Evolutionary conservation across 1,140 invertebrate species (phyloP), one percentile per base, ranked within the genome.

Genomic region (Saccostrea glomerata): DNA sequence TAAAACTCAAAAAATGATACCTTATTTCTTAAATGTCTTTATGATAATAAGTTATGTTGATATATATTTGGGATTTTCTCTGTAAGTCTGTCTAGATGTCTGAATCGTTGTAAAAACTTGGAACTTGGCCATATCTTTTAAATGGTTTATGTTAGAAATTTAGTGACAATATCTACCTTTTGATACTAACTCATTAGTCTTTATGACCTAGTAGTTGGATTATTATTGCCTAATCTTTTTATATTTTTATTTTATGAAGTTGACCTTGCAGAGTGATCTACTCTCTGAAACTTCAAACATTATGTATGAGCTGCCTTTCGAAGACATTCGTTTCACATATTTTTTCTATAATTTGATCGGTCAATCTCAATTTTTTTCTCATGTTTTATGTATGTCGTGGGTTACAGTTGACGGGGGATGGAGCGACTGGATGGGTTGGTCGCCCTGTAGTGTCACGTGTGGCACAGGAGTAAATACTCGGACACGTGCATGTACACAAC

Each of bases 401-500:
- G 13, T 20, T 66, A 66, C 3, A 82, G 84, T 77, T 25, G 82
- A 93, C 88, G 93, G 93, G 66, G 82, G 70, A 2, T 94, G 93
- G 93, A 83, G 90, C 23, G 20, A 84, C 12, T 94, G 93, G 93
- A 63, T 86, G 11, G 60, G 84, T 2, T 94, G 92, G 91, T 47
- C 58, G 2, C 47, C 40, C 12, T 92, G 92, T 87, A 92, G 92
- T 89, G 88, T 82, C 54, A 85, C 90, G 11, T 93, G 92, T 89
- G 91, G 90, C 12, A 70, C 82, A 54, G 93, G 93, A 6, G 40
- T 77, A 15, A 86, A 86, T 40, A 82, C 86, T 36, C 58, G 91
- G 70, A 63, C 60, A 30, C 86, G 92, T 25, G 40, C n/a, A 13
- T 93, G 92, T 89, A 60, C 89, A 20, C 84, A 86, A 60, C 93